phyloP scores from a whole-genome alignment of 1,140 invertebrate species.

The Drosophila lowei region DNA sequence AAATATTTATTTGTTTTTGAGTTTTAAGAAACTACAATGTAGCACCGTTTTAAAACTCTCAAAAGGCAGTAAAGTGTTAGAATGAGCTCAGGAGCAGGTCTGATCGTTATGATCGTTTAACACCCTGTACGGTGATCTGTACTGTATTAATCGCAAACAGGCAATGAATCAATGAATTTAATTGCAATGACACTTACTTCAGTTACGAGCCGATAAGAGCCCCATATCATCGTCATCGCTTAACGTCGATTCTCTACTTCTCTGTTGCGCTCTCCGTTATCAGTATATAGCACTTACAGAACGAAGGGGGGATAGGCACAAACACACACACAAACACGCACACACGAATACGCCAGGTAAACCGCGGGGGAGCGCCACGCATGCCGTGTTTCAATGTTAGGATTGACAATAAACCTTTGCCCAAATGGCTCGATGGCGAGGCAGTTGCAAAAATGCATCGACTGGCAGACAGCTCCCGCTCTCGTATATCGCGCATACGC shows the following conservation, averaged over 20 bases:
- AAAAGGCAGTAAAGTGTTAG: slow-evolving; percentile 23
- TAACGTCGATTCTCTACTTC: background rate
- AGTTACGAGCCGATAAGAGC: slow-evolving; percentile 55
- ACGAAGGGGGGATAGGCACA: slow-evolving; percentile 2
- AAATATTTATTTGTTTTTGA: background rate
- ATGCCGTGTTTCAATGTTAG: slow-evolving; percentile 50
- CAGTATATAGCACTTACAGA: slow-evolving; percentile 53
- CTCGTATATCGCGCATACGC: slow-evolving; percentile 64
- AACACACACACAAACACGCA: background rate
- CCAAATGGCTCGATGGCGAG: slow-evolving; percentile 42
- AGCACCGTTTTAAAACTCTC: slow-evolving; percentile 8
- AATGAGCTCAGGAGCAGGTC: background rate
- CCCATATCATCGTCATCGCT: slow-evolving; percentile 29
- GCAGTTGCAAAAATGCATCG: slow-evolving; percentile 16
- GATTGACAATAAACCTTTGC: slow-evolving; percentile 65
- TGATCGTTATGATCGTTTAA: slow-evolving; percentile 19
- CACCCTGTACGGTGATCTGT: background rate
- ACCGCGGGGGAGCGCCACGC: slow-evolving; percentile 13
- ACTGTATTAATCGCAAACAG: slow-evolving; percentile 40
- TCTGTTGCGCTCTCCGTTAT: slow-evolving; percentile 42
- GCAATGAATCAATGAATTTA: slow-evolving; percentile 46
- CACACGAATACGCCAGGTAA: slow-evolving; percentile 20
- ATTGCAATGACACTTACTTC: slow-evolving; percentile 62
- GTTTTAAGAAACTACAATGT: slow-evolving; percentile 3
- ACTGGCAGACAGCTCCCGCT: slow-evolving; percentile 15